Evolutionary conservation across 92 coral and sea anemone species (phyloP).

Genomic region (Meandrina meandrites): DNA sequence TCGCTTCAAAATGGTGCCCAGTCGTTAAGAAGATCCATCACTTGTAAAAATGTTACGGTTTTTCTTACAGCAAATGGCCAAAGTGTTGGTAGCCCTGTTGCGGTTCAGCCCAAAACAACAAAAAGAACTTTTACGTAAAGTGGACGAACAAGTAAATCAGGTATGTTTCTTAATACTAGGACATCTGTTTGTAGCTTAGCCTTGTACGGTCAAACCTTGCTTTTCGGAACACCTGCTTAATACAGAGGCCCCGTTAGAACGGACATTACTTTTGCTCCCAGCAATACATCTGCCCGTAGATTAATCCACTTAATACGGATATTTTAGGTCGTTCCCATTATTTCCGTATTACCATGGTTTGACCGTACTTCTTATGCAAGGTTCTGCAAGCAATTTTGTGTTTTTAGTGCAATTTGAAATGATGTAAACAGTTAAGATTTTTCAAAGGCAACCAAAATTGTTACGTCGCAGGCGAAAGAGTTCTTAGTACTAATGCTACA

Average conservation of each 20-base stretch:
- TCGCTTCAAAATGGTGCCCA: neutral
- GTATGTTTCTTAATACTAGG: constrained; percentile 32
- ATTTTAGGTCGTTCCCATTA: neutral
- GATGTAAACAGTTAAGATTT: neutral
- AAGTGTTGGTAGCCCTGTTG: constrained; percentile 91
- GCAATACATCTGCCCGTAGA: too few relatives aligned
- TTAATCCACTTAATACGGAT: too few relatives aligned
- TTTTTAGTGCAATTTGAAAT: neutral
- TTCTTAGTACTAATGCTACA: neutral
- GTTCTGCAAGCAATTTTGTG: neutral
- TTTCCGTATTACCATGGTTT: neutral
- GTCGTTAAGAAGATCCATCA: neutral
- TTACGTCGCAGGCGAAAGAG: too few relatives aligned
- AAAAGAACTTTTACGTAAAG: constrained; percentile 86
- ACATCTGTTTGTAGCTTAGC: neutral
- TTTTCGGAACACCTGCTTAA: neutral
- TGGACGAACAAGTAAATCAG: constrained; percentile 71
- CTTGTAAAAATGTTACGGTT: neutral
- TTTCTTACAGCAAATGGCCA: constrained; percentile 89
- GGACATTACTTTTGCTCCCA: too few relatives aligned
- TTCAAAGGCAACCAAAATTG: neutral
- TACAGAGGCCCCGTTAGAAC: neutral
- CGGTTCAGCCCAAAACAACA: constrained; percentile 85
- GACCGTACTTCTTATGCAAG: neutral
- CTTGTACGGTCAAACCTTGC: neutral